Percentiles rank a stretch among this genome's conserved stretches.
phyloP scores from a whole-genome alignment of 2,888 invertebrate species.

The Podabrus alpinus region DNA sequence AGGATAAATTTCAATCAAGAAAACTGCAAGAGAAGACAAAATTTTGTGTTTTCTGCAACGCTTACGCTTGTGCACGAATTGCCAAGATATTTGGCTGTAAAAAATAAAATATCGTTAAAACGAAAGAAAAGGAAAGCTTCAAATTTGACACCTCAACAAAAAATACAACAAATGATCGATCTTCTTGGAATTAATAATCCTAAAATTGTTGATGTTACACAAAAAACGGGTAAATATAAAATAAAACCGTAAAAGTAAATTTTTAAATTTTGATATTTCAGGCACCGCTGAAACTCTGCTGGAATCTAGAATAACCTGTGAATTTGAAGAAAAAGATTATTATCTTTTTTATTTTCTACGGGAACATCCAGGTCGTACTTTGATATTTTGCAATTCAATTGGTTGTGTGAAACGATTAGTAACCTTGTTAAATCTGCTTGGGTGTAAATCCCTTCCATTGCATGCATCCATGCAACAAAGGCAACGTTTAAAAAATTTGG shows the following conservation, averaged over 20 bases:
- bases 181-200: conserved; percentile 85
- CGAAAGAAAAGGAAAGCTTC: conserved; percentile 60
- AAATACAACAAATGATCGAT: conserved; percentile 76
- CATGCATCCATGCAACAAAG: conserved; percentile 93
- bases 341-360: conserved; percentile 89
- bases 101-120: conserved; percentile 56
- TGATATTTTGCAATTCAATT: conserved; percentile 94
- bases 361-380: conserved; percentile 84
- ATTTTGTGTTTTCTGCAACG: conserved; percentile 97
- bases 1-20: conserved; percentile 73
- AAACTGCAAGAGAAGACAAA: conserved; percentile 72
- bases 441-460: conserved; percentile 75
- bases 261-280: conserved; percentile 42
- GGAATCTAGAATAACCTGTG: conserved; percentile 81
- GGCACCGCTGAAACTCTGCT: conserved; percentile 83
- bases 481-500: conserved; percentile 91
- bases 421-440: conserved; percentile 69
- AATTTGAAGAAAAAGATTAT: conserved; percentile 83
- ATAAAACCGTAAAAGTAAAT: neutral
- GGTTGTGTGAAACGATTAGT: conserved; percentile 85
- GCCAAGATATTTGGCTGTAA: conserved; percentile 71
- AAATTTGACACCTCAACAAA: conserved; percentile 74
- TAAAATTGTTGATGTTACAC: conserved; percentile 91
- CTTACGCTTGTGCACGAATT: conserved; percentile 89
- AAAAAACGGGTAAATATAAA: conserved; percentile 64